A percentile compares a stretch with the other conserved stretches of the same genome.
phyloP scores from a whole-genome alignment of 2,113 vertebrate genomes.

The Pandion haliaetus region DNA sequence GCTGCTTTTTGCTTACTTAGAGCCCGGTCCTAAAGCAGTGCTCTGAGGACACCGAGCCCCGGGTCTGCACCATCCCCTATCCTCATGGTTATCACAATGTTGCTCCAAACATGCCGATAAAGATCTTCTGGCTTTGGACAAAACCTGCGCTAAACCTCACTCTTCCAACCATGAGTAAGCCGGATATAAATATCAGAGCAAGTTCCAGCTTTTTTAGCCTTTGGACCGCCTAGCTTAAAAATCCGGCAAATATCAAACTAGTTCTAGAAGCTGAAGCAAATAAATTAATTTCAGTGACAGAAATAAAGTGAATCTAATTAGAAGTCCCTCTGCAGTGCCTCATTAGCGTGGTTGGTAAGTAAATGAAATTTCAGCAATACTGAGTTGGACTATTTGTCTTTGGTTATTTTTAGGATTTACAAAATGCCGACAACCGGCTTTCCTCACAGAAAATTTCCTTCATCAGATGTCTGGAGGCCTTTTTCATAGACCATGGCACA shows the following conservation, averaged over 20 bases:
- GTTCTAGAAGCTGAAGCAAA: constrained; percentile 76
- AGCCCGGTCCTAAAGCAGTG: background rate
- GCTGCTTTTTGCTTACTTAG: background rate
- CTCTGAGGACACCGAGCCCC: background rate
- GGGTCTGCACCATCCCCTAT: background rate
- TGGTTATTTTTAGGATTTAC: constrained; percentile 76
- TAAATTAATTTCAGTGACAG: constrained; percentile 91
- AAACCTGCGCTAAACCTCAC: background rate
- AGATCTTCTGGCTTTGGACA: background rate
- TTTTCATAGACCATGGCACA: constrained; percentile 7
- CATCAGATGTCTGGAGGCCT: constrained; percentile 47
- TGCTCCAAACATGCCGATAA: background rate
- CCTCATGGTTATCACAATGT: background rate
- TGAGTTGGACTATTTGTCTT: constrained; percentile 87
- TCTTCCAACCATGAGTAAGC: background rate
- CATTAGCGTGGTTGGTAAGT: constrained; percentile 83
- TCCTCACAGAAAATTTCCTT: constrained; percentile 20
- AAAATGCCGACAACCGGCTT: constrained; percentile 59
- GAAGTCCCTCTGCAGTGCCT: constrained; percentile 81
- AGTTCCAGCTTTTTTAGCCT: background rate
- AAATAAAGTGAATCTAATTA: constrained; percentile 96
- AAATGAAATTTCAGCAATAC: constrained; percentile 87
- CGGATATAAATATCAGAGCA: background rate
- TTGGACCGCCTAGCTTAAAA: background rate
- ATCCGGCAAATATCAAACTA: constrained; percentile 74